A percentile compares a stretch with the other conserved stretches of the same genome.
Evolutionary conservation across 2,113 vertebrate species (phyloP).

Genomic region (Muntiacus reevesi): DNA sequence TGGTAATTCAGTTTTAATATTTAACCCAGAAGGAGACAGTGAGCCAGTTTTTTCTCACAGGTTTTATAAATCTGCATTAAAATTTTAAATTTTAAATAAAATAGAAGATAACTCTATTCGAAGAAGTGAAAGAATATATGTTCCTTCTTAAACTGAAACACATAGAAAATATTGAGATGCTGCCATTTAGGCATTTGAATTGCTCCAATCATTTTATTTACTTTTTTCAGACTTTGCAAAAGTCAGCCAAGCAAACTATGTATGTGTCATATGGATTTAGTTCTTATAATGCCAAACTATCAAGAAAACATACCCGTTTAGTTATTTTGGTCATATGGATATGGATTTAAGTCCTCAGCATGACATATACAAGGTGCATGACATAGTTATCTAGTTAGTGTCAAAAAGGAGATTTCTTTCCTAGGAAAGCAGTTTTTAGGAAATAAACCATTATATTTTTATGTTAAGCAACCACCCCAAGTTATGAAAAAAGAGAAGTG

Average conservation of each 20-base stretch:
- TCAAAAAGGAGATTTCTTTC: neutral
- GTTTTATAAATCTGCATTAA: constrained; percentile 25
- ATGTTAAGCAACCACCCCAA: neutral
- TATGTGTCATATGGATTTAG: neutral
- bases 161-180: neutral
- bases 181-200: neutral
- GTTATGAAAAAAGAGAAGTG: neutral
- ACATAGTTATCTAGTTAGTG: neutral
- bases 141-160: neutral
- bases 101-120: neutral
- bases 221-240: neutral
- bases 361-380: neutral
- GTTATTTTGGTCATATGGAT: neutral
- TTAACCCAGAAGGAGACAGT: neutral
- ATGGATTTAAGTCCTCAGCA: neutral
- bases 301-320: neutral
- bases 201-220: neutral
- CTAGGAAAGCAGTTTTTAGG: neutral
- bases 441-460: constrained; percentile 29
- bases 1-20: neutral
- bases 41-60: neutral
- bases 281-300: neutral
- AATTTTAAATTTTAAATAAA: constrained; percentile 10
- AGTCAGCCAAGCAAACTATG: neutral
- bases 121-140: constrained; percentile 9